phyloP scores from a whole-genome alignment of 2,888 invertebrate genomes.

The Temnothorax ravouxi region DNA sequence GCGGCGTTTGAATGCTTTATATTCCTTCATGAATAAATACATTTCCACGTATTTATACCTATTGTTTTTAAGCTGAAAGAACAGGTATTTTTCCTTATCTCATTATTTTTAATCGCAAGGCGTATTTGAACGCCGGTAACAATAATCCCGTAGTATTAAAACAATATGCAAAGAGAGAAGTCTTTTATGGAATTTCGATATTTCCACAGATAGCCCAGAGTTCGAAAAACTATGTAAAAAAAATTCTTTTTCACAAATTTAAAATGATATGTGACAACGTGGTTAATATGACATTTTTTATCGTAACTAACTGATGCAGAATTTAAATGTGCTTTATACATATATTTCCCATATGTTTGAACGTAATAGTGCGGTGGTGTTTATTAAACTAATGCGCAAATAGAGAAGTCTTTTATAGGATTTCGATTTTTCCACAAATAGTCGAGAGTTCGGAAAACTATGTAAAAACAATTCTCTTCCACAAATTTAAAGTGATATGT shows the following conservation, averaged over 20 bases:
- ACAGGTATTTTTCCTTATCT: no score
- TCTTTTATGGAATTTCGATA: neutral
- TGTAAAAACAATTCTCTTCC: neutral
- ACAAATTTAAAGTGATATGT: neutral
- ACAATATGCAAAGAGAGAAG: neutral
- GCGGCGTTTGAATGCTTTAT: neutral
- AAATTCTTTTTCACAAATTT: neutral
- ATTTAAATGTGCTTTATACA: neutral
- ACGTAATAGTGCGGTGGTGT: no score
- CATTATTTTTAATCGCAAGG: neutral
- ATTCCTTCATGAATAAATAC: neutral
- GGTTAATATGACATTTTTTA: neutral
- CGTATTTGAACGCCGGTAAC: constrained; percentile 1
- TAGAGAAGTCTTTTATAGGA: neutral
- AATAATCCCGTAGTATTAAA: constrained; percentile 2
- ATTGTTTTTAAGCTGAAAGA: neutral
- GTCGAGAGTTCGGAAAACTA: neutral
- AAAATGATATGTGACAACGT: neutral
- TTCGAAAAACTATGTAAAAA: neutral
- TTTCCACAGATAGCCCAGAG: neutral
- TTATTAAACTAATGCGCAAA: constrained; percentile 20
- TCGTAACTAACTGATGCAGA: neutral
- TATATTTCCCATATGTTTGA: no score
- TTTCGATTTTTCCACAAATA: neutral
- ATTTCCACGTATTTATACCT: neutral